Base-by-base conservation (phyloP, 2,888 invertebrate species). In the Erebia ligea region DNA sequence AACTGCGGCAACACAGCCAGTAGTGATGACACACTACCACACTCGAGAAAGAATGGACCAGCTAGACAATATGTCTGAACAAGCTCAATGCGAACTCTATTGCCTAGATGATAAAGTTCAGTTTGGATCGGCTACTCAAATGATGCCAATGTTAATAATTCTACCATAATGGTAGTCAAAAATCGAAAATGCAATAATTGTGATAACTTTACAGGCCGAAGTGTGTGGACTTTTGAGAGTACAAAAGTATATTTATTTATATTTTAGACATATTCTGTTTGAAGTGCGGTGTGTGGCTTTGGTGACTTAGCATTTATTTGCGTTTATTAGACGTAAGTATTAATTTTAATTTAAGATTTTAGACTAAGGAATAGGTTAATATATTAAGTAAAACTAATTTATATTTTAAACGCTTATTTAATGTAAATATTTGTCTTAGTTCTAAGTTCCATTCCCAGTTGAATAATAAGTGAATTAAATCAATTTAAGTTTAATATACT, bases 1-100 rank as follows among this genome's bases (percentile, higher is more conserved):
- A 96, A 95, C 80, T 88, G 87, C 74, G 83, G 82, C 45, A 80
- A 89, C 76, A 86, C 89, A 61, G 88, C 88, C 0, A 87, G 84
- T 73, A 89, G 88, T 64, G 92, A 92, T 54, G 91, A 90, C 67
- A 86, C 89, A 10, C 72, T 91, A 65, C 85, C 91, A 45, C 89
- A 90, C 73, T 82, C 91, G 48, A 87, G 91, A 74, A 93, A 93
- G 78, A 92, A 91, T 73, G 90, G 88, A 0, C 86, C 91, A 2
- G 76, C 67, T 2, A 80, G 92, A 67, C 92, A 92, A 73, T 92
- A 92, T 72, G 91, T 92, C 78, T 92, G 84, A 88, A 68, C 34
- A 19, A 63, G 45, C 45, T 64, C 21, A 70, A 59, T 42, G 58
- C 70, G 56, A 40, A 66, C 67, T 69, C 54, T 67, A 25, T 58